Evolutionary conservation across 2,113 vertebrate genomes (phyloP).

Genomic region (Lonchura striata): DNA sequence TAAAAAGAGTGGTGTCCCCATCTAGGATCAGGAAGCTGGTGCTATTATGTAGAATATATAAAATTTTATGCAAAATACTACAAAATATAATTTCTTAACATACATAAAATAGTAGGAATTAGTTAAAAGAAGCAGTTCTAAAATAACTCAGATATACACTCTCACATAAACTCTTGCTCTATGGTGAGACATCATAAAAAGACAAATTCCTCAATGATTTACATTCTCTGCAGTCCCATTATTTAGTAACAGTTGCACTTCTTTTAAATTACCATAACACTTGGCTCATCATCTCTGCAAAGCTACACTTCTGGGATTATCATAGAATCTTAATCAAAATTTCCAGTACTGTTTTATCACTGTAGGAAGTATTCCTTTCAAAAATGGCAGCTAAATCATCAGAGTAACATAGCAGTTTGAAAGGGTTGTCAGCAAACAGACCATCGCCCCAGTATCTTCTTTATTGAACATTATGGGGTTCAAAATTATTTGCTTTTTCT

Average conservation of each 20-base stretch:
- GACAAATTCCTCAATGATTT: slow-evolving; percentile 15
- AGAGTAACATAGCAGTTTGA: neutral
- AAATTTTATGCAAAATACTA: neutral
- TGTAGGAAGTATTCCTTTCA: neutral
- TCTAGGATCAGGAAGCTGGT: neutral
- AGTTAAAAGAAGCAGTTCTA: neutral
- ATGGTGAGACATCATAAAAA: neutral
- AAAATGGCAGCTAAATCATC: neutral
- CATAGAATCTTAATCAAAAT: neutral
- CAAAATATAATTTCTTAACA: neutral
- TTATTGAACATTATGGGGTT: neutral
- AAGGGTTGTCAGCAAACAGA: neutral
- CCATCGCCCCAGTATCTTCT: neutral
- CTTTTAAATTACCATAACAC: neutral
- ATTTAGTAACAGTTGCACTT: neutral
- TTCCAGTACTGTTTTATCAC: neutral
- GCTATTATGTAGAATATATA: neutral
- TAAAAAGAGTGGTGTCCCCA: neutral
- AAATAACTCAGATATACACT: neutral
- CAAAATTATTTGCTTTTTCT: neutral
- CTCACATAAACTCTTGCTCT: neutral
- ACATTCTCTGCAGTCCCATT: neutral
- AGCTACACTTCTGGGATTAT: slow-evolving; percentile 27
- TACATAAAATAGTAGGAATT: neutral
- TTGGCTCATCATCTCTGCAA: slow-evolving; percentile 1